Conservation (phyloP, 92 coral and sea anemone genomes). For the Isaurus tuberculatus region DNA sequence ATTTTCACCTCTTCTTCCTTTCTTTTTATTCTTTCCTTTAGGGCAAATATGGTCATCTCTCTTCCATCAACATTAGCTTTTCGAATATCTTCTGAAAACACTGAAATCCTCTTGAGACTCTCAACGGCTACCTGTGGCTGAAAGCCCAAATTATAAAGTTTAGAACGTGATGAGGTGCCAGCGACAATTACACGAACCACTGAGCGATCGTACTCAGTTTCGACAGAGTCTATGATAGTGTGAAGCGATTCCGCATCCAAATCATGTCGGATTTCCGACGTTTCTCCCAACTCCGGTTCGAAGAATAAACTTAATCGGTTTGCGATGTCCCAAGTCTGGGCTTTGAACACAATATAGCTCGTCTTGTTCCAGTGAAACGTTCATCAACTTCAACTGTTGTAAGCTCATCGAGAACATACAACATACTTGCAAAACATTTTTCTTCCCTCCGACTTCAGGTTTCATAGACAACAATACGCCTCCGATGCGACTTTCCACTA, state of each 20-base stretch:
- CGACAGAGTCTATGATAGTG: constrained; percentile 50
- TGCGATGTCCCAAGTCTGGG: constrained; percentile 42
- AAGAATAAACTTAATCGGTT: constrained; percentile 26
- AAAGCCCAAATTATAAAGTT: constrained; percentile 49
- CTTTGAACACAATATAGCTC: constrained; percentile 39
- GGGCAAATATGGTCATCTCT: constrained; percentile 37
- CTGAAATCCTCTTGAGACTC: constrained; percentile 38
- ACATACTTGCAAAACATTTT: constrained; percentile 27
- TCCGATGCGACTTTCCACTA: constrained; percentile 8
- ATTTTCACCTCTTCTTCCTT: constrained; percentile 33
- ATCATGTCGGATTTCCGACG: constrained; percentile 27
- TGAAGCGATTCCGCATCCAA: constrained; percentile 57
- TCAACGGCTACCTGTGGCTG: constrained; percentile 55
- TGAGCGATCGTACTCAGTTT: constrained; percentile 59
- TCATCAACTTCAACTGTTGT: constrained; percentile 33
- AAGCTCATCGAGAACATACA: constrained; percentile 53
- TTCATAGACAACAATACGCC: constrained; percentile 19
- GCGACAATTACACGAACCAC: constrained; percentile 48
- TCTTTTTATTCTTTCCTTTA: constrained; percentile 45
- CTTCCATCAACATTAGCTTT: constrained; percentile 54
- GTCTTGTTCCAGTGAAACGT: constrained; percentile 20
- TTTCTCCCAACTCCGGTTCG: constrained; percentile 6
- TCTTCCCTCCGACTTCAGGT: constrained; percentile 3
- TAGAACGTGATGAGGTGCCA: constrained; percentile 47
- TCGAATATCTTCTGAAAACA: constrained; percentile 40